Evolutionary conservation across 1,140 invertebrate species (phyloP).

Genomic region (Drosophila lini): DNA sequence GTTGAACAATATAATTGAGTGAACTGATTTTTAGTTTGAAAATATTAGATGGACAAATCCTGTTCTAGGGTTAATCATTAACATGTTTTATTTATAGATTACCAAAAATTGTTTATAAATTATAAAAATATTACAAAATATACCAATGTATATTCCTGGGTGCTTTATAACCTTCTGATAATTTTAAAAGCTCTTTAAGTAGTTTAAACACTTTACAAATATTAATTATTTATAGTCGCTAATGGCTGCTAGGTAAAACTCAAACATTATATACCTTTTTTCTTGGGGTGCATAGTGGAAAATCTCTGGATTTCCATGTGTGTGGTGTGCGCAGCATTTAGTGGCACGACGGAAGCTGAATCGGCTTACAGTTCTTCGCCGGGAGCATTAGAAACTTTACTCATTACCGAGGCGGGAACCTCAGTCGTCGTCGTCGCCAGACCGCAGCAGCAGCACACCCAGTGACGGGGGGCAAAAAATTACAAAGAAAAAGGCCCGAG

Average conservation of each 20-base stretch:
- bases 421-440: slow-evolving; percentile 67
- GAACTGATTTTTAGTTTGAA: neutral
- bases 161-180: neutral
- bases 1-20: neutral
- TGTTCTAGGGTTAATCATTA: no score
- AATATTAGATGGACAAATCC: no score
- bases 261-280: neutral
- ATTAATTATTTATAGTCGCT: neutral
- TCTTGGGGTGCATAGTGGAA: slow-evolving; percentile 3
- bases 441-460: slow-evolving; percentile 51
- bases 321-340: slow-evolving; percentile 61
- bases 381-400: slow-evolving; percentile 81
- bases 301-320: slow-evolving; percentile 31
- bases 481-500: slow-evolving; percentile 25
- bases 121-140: neutral
- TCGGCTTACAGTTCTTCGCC: slow-evolving; percentile 69
- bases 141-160: neutral
- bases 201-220: no score
- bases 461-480: slow-evolving; percentile 37
- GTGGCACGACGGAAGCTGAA: slow-evolving; percentile 30
- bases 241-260: neutral
- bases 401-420: slow-evolving; percentile 72
- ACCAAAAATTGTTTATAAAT: neutral
- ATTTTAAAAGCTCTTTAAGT: neutral
- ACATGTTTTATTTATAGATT: no score